Conservation (phyloP, 2,113 vertebrate species). For the Misgurnus mizolepis region DNA sequence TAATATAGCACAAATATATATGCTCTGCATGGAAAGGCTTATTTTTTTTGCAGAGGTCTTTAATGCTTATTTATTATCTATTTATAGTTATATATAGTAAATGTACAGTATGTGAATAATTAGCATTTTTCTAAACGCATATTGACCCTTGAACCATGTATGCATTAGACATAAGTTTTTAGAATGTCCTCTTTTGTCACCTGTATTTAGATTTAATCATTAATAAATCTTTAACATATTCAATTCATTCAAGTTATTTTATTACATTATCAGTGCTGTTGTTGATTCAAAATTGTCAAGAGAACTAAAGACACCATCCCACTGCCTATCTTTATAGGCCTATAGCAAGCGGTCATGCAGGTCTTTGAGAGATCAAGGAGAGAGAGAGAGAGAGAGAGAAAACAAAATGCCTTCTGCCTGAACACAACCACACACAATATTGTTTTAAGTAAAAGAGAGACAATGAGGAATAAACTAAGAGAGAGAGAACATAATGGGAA, state of each 20-base stretch:
- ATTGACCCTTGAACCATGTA: neutral
- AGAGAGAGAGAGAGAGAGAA: neutral
- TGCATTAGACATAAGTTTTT: neutral
- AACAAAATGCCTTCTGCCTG: slow-evolving; percentile 44
- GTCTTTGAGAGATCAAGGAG: slow-evolving; percentile 5
- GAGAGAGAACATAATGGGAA: neutral
- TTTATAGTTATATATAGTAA: neutral
- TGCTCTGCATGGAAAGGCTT: neutral
- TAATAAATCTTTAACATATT: no score
- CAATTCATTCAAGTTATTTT: no score
- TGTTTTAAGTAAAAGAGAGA: neutral
- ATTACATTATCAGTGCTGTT: no score
- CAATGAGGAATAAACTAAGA: neutral
- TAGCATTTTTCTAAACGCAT: neutral
- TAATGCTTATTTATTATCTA: neutral
- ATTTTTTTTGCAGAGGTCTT: neutral
- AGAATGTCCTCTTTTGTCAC: no score
- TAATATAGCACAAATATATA: slow-evolving; percentile 8
- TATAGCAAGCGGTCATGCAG: slow-evolving; percentile 19
- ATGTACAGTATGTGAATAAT: neutral
- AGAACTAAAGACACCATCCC: slow-evolving; percentile 11
- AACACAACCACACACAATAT: slow-evolving; percentile 14
- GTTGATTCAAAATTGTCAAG: neutral
- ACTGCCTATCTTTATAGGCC: slow-evolving; percentile 4
- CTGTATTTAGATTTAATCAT: no score